Evolutionary conservation across 2,888 invertebrate genomes (phyloP), one percentile per base, ranked within the genome.

Genomic region (Arctia plantaginis): DNA sequence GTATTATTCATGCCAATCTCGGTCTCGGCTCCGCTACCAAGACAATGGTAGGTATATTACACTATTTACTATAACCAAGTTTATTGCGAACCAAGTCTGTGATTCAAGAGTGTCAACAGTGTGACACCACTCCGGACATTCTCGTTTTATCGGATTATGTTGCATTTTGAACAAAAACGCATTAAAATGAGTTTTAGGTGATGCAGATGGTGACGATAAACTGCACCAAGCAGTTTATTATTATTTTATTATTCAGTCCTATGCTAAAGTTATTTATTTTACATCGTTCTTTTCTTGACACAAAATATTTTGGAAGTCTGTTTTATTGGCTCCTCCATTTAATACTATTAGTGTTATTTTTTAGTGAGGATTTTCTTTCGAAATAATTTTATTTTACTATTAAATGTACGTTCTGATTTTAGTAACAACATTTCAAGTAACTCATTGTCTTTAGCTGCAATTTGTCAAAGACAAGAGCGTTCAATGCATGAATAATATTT

Each of bases 31-130:
- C 74, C 69, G 39, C 73, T 65, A 51, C 62, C 75, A 76, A 84
- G 77, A 83, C 83, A 82, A 82, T 77, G 55, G 76, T 83, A 79
- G 55, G 76, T 83, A 79, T 81, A 85, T 85, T 73, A 79, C 78
- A 78, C 72, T 74, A 72, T 71, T 81, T 77, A 77, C 76, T 82
- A 75, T 76, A 75, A 76, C 76, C 73, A 44, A 79, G 82, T 87
- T 86, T 91, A 89, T 87, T 89, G 83, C 81, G 81, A 84, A 85
- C 81, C 83, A 87, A 85, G 85, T 85, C 77, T 81, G 74, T 78
- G 78, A 78, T 78, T 77, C 77, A 78, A 80, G 75, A 76, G 69
- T 33, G 51, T 20, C 66, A 66, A 71, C 74, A 75, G 78, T 74
- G 76, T 76, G 76, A 77, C 77, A 73, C 69, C 72, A 64, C 74